A percentile compares a stretch with the other conserved stretches of the same genome.
These are phyloP conservation scores for Cryptoprocta ferox DNA, from an alignment of 2,797 vertebrate genomes.

Conservation along the genomic window DNA sequence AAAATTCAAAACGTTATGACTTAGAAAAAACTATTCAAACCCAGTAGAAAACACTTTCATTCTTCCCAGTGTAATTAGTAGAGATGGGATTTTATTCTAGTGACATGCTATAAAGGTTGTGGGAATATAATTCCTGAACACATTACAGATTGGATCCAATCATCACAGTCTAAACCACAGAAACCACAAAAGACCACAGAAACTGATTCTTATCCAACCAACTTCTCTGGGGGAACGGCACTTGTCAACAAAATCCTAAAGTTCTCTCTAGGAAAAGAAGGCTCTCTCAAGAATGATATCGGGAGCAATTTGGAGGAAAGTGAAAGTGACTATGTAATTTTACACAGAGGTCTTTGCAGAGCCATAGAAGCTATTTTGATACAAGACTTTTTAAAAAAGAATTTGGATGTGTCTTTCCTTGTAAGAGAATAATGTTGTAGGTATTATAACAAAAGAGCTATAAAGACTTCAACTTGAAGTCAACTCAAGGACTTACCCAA, in stretches of 20 bases:
- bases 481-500: slow-evolving; percentile 16
- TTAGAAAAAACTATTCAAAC: neutral
- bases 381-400: neutral
- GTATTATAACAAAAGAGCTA: slow-evolving; percentile 52
- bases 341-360: neutral
- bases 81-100: slow-evolving; percentile 47
- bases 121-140: slow-evolving; percentile 58
- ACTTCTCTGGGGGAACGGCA: slow-evolving; percentile 17
- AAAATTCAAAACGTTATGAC: slow-evolving; percentile 39
- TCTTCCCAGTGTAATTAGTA: slow-evolving; percentile 53
- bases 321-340: slow-evolving; percentile 41
- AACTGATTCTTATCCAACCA: neutral
- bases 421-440: slow-evolving; percentile 35
- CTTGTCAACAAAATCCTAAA: slow-evolving; percentile 46
- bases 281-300: neutral
- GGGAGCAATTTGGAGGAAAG: neutral
- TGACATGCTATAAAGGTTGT: neutral
- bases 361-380: neutral
- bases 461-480: slow-evolving; percentile 36
- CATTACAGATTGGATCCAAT: neutral
- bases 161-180: slow-evolving; percentile 39
- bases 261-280: slow-evolving; percentile 27
- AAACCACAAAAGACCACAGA: slow-evolving; percentile 61
- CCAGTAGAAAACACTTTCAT: slow-evolving; percentile 34
- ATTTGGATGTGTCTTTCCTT: neutral